Evolutionary conservation across 2,797 vertebrate genomes (phyloP), one percentile per base, ranked within the genome.

Genomic region (Sternotherus odoratus): DNA sequence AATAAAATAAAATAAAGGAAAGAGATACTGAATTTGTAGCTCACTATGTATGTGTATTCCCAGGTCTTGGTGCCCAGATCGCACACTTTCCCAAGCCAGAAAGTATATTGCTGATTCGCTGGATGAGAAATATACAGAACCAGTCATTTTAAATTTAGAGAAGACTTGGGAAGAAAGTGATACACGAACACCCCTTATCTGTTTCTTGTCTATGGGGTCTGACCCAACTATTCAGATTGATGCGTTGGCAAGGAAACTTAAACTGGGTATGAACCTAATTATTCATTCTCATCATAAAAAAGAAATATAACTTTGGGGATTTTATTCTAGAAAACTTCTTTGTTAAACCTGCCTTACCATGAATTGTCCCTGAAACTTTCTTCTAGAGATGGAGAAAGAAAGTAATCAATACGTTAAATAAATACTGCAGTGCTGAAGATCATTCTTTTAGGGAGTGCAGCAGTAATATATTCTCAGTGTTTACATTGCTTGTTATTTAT

Each of bases 201-300:
- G 99, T 96, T 98, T 99, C 94, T 97, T 99, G 39, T 99, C 98
- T 72, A 98, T 98, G 98, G 98, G 99, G 78, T 98, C 98, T 15
- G 98, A 99, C 91, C 99, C 98, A 83, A 98, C 98, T 8, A 96
- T 96, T 56, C 98, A 98, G 94, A 99, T 99, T 78, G 98, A 98
- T 57, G 98, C 98, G 2, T 89, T 99, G 94, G 98, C 98, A 85
- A 98, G 98, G 93, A 99, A 98, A 88, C 98, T 98, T 86, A 88
- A 97, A 86, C 95, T 99, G 50, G 98, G 98, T 99, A 98, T 93
- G 98, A 91, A 19, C 86, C 39, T 53, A 84, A 72, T 91, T 89
- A 72, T 72, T 93, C 15, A 17, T 85, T 86, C 4, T 87, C 30
- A 1, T 81, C 26, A 57, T 1, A 53, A 82, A 79, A 85, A 49